Evolutionary conservation across 2,113 vertebrate species (phyloP).

Genomic region (Dipodomys merriami): DNA sequence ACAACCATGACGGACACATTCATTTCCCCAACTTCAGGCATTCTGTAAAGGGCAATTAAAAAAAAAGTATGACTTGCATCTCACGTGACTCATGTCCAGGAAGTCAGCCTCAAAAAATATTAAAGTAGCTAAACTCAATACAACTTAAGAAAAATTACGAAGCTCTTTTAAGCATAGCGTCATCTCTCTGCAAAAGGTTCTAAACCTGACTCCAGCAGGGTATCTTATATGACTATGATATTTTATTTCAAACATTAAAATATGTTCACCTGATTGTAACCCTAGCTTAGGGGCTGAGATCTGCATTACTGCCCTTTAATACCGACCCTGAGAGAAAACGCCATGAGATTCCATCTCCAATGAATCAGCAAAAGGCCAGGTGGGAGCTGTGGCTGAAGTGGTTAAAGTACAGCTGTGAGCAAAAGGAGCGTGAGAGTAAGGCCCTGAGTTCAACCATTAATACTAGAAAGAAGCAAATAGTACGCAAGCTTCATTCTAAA

Average conservation of each 20-base stretch:
- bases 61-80: not conserved
- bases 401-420: too few species aligned
- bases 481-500: not conserved
- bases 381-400: too few species aligned
- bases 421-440: too few species aligned
- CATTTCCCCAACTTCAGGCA: conserved; percentile 49
- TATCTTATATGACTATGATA: not conserved
- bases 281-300: too few species aligned
- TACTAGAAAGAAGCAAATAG: too few species aligned
- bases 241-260: conserved; percentile 37
- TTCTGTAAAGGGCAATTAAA: not conserved
- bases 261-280: not conserved
- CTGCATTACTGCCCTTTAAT: too few species aligned
- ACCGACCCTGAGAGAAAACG: too few species aligned
- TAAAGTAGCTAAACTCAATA: not conserved
- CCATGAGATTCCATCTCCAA: too few species aligned
- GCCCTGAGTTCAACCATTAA: too few species aligned
- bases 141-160: conserved; percentile 38
- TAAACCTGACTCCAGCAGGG: not conserved
- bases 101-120: not conserved
- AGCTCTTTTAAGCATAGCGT: not conserved
- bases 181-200: conserved; percentile 46
- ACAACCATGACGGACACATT: conserved; percentile 66
- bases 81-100: not conserved
- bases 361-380: too few species aligned